phyloP scores from a whole-genome alignment of 1,140 invertebrate genomes.

The Portunus trituberculatus region DNA sequence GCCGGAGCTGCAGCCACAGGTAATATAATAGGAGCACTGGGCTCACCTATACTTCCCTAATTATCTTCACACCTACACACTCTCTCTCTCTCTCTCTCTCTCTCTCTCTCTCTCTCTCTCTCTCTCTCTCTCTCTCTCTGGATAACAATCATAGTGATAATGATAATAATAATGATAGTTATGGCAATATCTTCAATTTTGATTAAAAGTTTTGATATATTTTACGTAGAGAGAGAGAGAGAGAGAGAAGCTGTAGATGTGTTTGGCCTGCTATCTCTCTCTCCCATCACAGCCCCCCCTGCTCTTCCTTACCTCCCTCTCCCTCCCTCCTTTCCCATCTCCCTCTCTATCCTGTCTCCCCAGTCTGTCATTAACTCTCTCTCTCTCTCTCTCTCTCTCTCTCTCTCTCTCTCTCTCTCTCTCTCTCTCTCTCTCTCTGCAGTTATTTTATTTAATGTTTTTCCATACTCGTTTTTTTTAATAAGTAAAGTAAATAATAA shows the following conservation, averaged over 20 bases:
- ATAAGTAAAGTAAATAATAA: neutral
- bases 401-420: conserved; percentile 27
- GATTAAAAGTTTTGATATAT: neutral
- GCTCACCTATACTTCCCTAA: no score
- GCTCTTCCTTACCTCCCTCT: neutral
- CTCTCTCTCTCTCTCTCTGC: neutral
- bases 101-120: no score
- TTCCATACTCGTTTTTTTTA: neutral
- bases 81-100: no score
- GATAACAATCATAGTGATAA: no score
- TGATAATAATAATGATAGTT: no score
- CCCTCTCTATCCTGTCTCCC: neutral
- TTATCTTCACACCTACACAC: no score
- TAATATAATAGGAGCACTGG: no score
- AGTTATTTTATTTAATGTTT: neutral
- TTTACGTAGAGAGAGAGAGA: neutral
- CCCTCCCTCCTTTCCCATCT: neutral
- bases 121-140: no score
- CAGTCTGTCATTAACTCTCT: neutral
- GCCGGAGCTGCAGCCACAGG: no score
- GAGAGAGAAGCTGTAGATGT: neutral
- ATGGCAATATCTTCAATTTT: no score
- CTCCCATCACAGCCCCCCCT: neutral
- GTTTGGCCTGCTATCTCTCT: conserved; percentile 3
- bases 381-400: conserved; percentile 41